Conservation (phyloP, 2,797 vertebrate species). For the Spizella passerina region DNA sequence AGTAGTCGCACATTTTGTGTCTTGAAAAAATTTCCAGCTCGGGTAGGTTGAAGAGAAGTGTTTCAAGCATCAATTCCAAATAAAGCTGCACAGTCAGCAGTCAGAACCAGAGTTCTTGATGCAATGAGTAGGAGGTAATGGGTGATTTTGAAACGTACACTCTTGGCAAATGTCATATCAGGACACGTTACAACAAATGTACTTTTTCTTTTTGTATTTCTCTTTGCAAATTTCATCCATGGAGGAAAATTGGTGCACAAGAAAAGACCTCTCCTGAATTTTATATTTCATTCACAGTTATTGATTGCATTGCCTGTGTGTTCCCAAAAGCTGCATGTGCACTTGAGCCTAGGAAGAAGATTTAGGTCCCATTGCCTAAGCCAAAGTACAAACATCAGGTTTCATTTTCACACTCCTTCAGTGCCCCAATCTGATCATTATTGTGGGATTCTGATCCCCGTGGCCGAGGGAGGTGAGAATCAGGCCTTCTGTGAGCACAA, state of each 20-base stretch:
- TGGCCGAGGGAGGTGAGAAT: neutral
- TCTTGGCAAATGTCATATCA: neutral
- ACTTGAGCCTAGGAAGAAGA: neutral
- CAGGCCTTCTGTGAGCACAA: neutral
- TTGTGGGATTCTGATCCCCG: neutral
- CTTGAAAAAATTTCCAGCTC: constrained; percentile 1
- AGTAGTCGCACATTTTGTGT: neutral
- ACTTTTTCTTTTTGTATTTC: neutral
- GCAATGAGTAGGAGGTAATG: constrained; percentile 1
- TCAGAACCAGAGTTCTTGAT: constrained; percentile 13
- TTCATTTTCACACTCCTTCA: neutral
- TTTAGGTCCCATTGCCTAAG: neutral
- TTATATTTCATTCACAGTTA: neutral
- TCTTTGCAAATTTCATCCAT: neutral
- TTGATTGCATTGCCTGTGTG: neutral
- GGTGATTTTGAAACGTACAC: neutral
- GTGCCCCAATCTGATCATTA: neutral
- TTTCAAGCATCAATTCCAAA: constrained; percentile 2
- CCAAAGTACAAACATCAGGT: fast-evolving
- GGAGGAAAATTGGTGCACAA: neutral
- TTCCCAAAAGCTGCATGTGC: neutral
- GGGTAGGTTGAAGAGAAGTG: neutral
- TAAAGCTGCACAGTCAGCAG: neutral
- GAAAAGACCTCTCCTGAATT: neutral
- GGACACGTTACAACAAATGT: neutral